phyloP scores from a whole-genome alignment of 2,113 vertebrate genomes.

The Odocoileus virginianus region DNA sequence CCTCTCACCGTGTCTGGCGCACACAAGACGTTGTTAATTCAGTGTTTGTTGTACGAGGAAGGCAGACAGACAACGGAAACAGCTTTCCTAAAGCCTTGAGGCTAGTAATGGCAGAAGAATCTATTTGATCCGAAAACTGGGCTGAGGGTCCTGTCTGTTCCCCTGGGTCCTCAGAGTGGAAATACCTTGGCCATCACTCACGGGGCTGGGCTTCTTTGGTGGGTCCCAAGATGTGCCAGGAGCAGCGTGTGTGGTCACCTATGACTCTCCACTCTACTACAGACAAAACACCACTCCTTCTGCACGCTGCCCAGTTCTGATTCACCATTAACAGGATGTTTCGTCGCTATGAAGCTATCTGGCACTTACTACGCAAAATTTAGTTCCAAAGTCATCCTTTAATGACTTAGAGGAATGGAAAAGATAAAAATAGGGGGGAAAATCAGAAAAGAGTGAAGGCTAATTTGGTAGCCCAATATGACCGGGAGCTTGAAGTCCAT shows the following conservation, averaged over 20 bases:
- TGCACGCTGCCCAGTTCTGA: not conserved
- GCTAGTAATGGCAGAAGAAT: not conserved
- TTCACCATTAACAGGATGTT: not conserved
- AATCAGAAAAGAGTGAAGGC: not conserved
- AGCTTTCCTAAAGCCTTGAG: not conserved
- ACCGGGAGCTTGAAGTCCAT: not conserved
- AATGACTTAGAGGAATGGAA: not conserved
- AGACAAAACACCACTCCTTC: not conserved
- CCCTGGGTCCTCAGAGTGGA: not conserved
- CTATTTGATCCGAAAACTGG: not conserved
- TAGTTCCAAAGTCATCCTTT: not conserved
- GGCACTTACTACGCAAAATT: not conserved
- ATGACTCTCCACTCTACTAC: not conserved
- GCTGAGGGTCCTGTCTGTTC: not conserved
- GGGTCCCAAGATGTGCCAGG: not conserved
- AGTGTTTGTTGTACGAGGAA: not conserved
- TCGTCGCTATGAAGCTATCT: not conserved
- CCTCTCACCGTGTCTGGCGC: not conserved
- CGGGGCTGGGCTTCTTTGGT: not conserved
- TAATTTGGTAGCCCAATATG: not conserved
- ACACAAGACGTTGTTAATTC: not conserved
- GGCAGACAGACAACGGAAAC: conserved; percentile 16
- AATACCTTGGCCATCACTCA: not conserved
- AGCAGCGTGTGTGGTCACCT: not conserved
- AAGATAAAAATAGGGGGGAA: not conserved